Conservation (phyloP, 2,888 invertebrate species). For the Agrochola litura region DNA sequence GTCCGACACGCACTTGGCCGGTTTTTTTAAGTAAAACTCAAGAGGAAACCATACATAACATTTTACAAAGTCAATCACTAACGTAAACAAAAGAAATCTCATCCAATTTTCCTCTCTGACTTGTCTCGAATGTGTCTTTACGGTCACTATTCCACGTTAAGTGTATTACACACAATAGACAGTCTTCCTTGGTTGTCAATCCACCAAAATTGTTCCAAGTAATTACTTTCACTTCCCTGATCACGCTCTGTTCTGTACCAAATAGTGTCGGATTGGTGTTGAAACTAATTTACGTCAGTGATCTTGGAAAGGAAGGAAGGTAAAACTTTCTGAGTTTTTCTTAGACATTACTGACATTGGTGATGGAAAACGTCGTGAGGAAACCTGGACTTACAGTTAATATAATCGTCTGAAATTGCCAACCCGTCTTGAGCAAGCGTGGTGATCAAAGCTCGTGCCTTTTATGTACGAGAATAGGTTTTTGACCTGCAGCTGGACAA, state of each 20-base stretch:
- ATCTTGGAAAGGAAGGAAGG: neutral
- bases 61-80: conserved; percentile 26
- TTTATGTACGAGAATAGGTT: too few relatives aligned
- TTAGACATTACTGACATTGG: too few relatives aligned
- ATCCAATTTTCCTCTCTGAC: conserved; percentile 23
- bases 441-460: too few relatives aligned
- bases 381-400: too few relatives aligned
- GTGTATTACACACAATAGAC: conserved; percentile 44
- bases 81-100: conserved; percentile 34
- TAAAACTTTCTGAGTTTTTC: neutral
- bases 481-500: too few relatives aligned
- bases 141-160: conserved; percentile 39
- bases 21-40: too few relatives aligned
- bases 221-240: conserved; percentile 62
- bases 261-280: conserved; percentile 45
- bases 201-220: conserved; percentile 49
- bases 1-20: too few relatives aligned
- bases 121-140: conserved; percentile 31
- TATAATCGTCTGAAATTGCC: too few relatives aligned
- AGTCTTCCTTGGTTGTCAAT: conserved; percentile 61
- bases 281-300: conserved; percentile 49
- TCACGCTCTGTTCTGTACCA: conserved; percentile 50
- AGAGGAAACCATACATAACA: conserved; percentile 11
- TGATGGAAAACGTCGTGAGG: too few relatives aligned
- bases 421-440: too few relatives aligned